Conservation (phyloP, 2,888 invertebrate species). For the Chrysina gloriosa region DNA sequence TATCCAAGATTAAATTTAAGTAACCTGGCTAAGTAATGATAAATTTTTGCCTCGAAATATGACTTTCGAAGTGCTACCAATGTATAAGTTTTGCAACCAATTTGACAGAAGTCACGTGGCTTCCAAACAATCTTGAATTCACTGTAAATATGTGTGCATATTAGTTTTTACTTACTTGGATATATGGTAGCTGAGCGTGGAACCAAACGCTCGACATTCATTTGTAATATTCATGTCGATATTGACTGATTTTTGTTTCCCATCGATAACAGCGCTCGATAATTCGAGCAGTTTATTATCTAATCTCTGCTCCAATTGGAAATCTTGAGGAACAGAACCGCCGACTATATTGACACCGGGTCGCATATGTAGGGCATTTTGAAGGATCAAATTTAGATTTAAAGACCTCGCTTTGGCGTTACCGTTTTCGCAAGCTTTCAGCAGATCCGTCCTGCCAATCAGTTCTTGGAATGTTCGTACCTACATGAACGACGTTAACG, state of each 20-base stretch:
- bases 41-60: no score
- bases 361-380: slow-evolving; percentile 89
- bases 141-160: no score
- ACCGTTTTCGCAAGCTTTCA: slow-evolving; percentile 78
- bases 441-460: slow-evolving; percentile 90
- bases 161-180: slow-evolving; percentile 90
- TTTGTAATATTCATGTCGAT: slow-evolving; percentile 88
- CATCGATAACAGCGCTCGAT: slow-evolving; percentile 80
- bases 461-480: slow-evolving; percentile 72
- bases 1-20: no score
- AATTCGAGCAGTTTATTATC: slow-evolving; percentile 83
- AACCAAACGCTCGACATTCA: slow-evolving; percentile 91
- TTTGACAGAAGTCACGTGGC: no score
- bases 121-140: no score
- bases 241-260: slow-evolving; percentile 74
- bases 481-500: slow-evolving; percentile 45
- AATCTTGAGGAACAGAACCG: slow-evolving; percentile 88
- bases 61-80: no score
- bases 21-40: no score
- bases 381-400: slow-evolving; percentile 86
- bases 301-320: slow-evolving; percentile 84
- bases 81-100: no score
- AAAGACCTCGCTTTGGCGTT: slow-evolving; percentile 85
- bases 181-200: slow-evolving; percentile 94
- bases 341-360: slow-evolving; percentile 92